phyloP scores from a whole-genome alignment of 2,113 vertebrate species.

The Myiozetetes cayanensis region DNA sequence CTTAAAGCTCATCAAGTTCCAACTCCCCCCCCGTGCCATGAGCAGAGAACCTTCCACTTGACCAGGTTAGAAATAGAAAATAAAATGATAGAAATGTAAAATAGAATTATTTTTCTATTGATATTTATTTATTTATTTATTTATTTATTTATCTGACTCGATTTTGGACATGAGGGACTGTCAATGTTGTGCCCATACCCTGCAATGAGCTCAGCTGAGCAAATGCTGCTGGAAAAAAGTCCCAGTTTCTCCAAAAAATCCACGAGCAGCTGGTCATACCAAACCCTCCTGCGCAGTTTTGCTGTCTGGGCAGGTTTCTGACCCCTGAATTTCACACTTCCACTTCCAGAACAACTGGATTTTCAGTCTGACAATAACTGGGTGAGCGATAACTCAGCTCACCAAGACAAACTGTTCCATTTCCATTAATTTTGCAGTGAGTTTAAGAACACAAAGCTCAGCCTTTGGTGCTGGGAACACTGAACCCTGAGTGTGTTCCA shows the following conservation, averaged over 20 bases:
- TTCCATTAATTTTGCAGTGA: neutral
- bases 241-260: neutral
- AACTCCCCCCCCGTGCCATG: rapidly evolving
- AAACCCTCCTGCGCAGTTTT: neutral
- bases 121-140: rapidly evolving
- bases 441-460: neutral
- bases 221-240: neutral
- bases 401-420: neutral
- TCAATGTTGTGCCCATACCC: neutral
- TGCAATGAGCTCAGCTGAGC: neutral
- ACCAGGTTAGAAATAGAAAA: neutral
- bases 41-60: neutral
- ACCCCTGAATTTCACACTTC: neutral
- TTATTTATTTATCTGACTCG: neutral
- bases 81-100: neutral
- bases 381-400: neutral
- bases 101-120: neutral
- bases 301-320: neutral
- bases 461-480: too few species aligned
- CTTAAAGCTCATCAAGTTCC: neutral
- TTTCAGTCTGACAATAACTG: neutral
- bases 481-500: neutral
- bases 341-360: neutral
- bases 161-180: neutral
- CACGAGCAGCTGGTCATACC: neutral